Base-by-base conservation (phyloP, 64 coral and sea anemone species). In the Montipora capricornis region DNA sequence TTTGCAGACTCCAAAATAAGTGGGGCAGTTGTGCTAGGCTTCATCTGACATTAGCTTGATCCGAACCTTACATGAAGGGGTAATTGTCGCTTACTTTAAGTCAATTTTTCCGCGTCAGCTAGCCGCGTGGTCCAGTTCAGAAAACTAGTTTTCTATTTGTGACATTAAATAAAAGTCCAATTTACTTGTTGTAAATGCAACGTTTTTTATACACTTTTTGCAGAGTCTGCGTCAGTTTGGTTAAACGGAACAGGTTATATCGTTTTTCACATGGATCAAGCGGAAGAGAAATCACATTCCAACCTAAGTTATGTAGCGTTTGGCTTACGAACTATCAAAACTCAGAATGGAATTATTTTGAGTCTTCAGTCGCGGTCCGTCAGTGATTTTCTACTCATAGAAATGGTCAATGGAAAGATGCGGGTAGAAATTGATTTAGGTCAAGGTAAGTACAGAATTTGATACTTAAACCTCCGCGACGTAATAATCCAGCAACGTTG, bases 231-330 rank as follows among this genome's bases (percentile, higher is more conserved):
- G 12, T 93, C 92, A n/a, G 59, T 93, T 7, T 88, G 92, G 92
- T 47, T 93, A 4, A 93, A 93, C 15, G 92, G 92, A 48, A 88
- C 74, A 20, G 84, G 92, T 47, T 93, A 93, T 11, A 74, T 93
- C 5, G 64, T 73, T 7, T 93, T 71, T 62, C 4, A 80, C 60
- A 10, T 88, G 74, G 47, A 50, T 44, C 62, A 29, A 17, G 17
- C 37, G 47, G 44, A 69, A 46, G 82, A 69, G 6, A 71, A 86
- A 49, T 49, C 47, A 10, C 19, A 86, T 73, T 70, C 46, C 1
- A 86, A 86, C n/a, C 6, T 8, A 8, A 49, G 17, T 20, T 49
- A 86, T 44, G 49, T 93, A 5, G 92, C 74, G 14, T 93, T 93
- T 74, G 74, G 83, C 3, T 20, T 93, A 49, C 24, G 83, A 12